These are phyloP conservation scores for Vespertilio murinus DNA, from an alignment of 2,797 vertebrate genomes.

Conservation along the genomic window DNA sequence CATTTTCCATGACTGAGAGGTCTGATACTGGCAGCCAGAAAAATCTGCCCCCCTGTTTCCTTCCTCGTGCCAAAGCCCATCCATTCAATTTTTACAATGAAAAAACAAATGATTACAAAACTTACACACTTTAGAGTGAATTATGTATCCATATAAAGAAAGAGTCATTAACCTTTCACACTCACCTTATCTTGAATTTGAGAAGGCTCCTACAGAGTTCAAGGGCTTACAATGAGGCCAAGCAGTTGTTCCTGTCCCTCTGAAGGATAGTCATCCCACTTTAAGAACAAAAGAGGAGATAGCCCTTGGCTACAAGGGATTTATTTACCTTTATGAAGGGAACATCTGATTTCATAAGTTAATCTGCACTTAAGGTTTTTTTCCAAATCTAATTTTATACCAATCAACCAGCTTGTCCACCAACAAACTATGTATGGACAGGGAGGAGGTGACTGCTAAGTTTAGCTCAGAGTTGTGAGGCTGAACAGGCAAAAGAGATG, in stretches of 20 bases:
- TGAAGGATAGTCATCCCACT: background rate
- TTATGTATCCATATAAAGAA: background rate
- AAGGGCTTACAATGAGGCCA: background rate
- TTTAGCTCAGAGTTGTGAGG: background rate
- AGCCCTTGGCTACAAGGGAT: background rate
- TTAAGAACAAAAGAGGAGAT: background rate
- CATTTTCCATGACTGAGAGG: slow-evolving; percentile 57
- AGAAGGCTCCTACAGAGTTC: background rate
- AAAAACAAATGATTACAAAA: slow-evolving; percentile 25
- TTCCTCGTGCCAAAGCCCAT: background rate
- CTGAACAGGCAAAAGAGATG: background rate
- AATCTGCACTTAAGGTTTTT: background rate
- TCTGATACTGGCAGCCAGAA: slow-evolving; percentile 37
- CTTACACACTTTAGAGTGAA: slow-evolving; percentile 21
- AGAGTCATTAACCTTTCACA: background rate
- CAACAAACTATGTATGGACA: background rate
- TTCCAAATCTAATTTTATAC: background rate
- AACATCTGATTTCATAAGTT: background rate
- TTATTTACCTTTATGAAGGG: background rate
- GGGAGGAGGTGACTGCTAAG: background rate
- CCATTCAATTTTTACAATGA: background rate
- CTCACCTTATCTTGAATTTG: background rate
- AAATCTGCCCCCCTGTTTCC: background rate
- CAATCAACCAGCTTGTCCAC: background rate
- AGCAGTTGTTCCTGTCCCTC: background rate